A percentile compares a stretch with the other conserved stretches of the same genome.
Evolutionary conservation across 2,797 vertebrate genomes (phyloP).

Genomic region (Macrochelys suwanniensis): DNA sequence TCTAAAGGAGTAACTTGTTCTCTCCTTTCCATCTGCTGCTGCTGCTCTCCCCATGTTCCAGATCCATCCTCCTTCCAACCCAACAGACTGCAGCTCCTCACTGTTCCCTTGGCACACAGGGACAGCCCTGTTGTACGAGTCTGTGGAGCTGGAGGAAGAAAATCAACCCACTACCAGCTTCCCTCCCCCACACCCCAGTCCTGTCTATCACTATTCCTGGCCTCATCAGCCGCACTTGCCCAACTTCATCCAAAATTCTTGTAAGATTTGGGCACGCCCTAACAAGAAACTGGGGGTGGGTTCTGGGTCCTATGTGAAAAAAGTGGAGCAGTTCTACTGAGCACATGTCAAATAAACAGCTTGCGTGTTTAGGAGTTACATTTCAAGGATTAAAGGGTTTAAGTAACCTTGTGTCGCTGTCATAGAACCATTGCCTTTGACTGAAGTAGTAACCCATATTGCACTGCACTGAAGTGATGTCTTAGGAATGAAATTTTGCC

Average conservation of each 20-base stretch:
- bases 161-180: not conserved
- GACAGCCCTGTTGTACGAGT: not conserved
- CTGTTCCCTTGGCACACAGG: not conserved
- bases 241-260: not conserved
- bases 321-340: not conserved
- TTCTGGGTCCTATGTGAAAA: accelerated
- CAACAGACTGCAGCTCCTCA: not conserved
- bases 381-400: not conserved
- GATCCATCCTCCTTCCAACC: not conserved
- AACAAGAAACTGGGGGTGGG: not conserved
- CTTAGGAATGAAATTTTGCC: not conserved
- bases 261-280: not conserved
- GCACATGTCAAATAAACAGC: not conserved
- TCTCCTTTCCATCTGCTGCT: not conserved
- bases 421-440: not conserved
- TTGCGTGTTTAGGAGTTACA: not conserved
- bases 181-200: not conserved
- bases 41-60: not conserved
- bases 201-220: not conserved
- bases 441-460: not conserved
- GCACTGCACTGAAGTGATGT: not conserved
- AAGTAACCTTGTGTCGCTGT: not conserved
- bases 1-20: not conserved
- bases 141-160: not conserved
- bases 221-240: not conserved